Base-by-base conservation (phyloP, 2,797 vertebrate genomes). In the Periparus ater region DNA sequence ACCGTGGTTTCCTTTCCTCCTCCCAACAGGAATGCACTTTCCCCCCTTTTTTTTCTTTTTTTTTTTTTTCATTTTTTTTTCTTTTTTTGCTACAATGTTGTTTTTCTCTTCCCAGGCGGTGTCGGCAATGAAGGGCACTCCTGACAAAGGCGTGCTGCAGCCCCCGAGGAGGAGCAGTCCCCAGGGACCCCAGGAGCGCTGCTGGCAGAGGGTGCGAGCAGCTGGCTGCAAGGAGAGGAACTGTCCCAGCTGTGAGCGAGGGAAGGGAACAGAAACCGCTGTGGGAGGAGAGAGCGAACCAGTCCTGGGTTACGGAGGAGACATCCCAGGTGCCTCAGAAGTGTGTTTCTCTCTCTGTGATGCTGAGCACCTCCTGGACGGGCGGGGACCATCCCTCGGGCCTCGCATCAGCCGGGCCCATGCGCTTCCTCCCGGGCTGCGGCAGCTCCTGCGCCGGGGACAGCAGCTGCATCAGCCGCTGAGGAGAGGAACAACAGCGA, bases 331-430 rank as follows among this genome's bases (percentile, higher is more conserved):
- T 21, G 77, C 54, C 62, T 96, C 74, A 98, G 87, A 98, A 94
- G n/a, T 96, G 84, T 0, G 98, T 98, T 97, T 98, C 98, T 92
- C 97, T 98, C 95, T 98, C 97, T 17, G 82, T 96, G 36, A 63
- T 63, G 53, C 96, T 90, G n/a, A 98, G 93, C 38, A 96, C 87
- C 76, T 97, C 96, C 78, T 74, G 97, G 36, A 30, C 7, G 0
- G 94, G 90, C 20, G 80, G 32, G 1, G 67, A 85, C 67, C 89
- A 82, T 4, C 32, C 84, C 21, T 62, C 13, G 2, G 1, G 3
- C 72, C 74, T 75, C 40, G 15, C 62, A 9, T 40, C 6, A 0
- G 68, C 47, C 4, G 42, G 84, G 10, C 67, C 29, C 30, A 19
- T 0, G 6, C 6, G 71, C 45, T 51, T 80, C 91, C 65, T 97